A percentile compares a stretch with the other conserved stretches of the same genome.
phyloP scores from a whole-genome alignment of 2,888 invertebrate genomes.

The Ashinkailepas kermadecensis region DNA sequence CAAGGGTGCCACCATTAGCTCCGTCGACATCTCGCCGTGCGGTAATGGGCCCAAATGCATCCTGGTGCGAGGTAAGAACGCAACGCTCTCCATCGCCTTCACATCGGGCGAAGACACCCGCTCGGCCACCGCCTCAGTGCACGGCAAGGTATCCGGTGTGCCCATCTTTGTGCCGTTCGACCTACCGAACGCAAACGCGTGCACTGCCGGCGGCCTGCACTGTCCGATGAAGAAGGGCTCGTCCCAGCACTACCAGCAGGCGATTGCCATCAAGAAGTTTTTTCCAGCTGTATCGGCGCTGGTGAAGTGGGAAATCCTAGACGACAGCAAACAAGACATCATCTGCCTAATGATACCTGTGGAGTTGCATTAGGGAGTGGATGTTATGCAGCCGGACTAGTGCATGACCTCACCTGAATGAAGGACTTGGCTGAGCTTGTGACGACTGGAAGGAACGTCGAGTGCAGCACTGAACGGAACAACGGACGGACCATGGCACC shows the following conservation, averaged over 20 bases:
- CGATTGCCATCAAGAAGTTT: conserved; percentile 3
- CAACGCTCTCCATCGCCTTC: neutral
- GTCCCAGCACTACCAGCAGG: conserved; percentile 5
- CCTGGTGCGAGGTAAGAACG: neutral
- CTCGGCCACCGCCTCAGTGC: neutral
- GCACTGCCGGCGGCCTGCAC: neutral
- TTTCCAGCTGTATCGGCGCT: neutral
- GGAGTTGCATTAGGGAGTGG: neutral
- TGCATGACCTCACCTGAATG: no score
- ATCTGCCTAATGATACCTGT: conserved; percentile 3
- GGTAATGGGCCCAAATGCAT: conserved; percentile 10
- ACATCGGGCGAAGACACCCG: neutral
- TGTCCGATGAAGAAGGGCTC: neutral
- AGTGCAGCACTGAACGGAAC: no score
- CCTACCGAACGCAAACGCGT: neutral
- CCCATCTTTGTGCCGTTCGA: conserved; percentile 17
- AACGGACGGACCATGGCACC: no score
- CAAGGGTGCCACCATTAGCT: neutral
- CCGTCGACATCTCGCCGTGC: neutral
- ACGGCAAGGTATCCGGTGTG: neutral
- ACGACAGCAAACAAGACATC: neutral
- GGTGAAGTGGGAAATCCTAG: conserved; percentile 17
- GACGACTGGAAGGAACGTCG: no score
- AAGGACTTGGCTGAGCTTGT: no score
- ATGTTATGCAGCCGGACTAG: no score